phyloP scores from a whole-genome alignment of 2,797 vertebrate genomes.

The Megalops cyprinoides region DNA sequence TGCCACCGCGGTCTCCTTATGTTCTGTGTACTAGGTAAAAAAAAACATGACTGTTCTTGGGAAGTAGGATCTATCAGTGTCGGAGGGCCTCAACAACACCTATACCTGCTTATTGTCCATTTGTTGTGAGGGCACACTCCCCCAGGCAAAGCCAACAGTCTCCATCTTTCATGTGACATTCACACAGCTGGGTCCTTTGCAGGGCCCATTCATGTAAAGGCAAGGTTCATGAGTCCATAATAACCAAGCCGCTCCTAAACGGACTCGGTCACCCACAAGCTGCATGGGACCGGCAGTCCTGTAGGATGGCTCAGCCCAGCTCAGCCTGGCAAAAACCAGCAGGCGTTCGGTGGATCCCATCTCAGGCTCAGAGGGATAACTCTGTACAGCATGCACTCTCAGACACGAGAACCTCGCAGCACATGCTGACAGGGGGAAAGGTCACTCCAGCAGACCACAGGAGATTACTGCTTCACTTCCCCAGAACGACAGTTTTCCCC shows the following conservation, averaged over 20 bases:
- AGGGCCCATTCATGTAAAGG: too few relatives aligned
- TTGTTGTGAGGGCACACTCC: background rate
- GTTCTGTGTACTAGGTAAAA: background rate
- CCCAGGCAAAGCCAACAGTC: background rate
- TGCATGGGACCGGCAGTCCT: too few relatives aligned
- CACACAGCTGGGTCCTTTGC: too few relatives aligned
- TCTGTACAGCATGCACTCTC: background rate
- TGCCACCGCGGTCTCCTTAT: background rate
- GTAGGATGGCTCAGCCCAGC: background rate
- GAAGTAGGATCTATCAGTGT: background rate
- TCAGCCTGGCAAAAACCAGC: background rate
- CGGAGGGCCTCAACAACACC: background rate
- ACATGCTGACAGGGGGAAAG: background rate
- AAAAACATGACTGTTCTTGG: background rate
- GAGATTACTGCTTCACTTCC: conserved; percentile 3
- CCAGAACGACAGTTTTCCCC: background rate
- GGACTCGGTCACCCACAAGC: too few relatives aligned
- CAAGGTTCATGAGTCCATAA: too few relatives aligned
- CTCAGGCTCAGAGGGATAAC: background rate
- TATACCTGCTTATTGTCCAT: background rate
- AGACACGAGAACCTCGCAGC: background rate
- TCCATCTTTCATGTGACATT: background rate
- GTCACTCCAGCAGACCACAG: background rate
- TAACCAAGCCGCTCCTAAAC: too few relatives aligned
- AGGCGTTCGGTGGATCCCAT: background rate